phyloP scores from a whole-genome alignment of 37 sponge, comb jelly and placozoan genomes.

The Tethya wilhelma region DNA sequence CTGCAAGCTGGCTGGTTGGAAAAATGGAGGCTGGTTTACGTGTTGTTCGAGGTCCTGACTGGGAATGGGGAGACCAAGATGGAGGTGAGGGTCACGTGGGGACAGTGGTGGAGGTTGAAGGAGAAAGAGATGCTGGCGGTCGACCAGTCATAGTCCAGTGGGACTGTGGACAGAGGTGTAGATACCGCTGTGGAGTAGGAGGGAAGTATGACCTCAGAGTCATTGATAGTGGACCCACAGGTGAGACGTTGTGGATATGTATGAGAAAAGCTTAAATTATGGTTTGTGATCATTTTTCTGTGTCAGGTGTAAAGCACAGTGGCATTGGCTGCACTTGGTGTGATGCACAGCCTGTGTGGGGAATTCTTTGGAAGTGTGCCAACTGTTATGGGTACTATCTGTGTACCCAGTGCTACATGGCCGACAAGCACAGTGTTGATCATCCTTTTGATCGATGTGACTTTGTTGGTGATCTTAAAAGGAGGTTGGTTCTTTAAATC shows the following conservation, averaged over 20 bases:
- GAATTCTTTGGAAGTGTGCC: constrained; percentile 76
- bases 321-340: background rate
- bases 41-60: constrained; percentile 90
- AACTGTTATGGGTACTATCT: constrained; percentile 80
- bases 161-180: constrained; percentile 80
- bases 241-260: background rate
- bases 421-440: constrained; percentile 67
- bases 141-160: constrained; percentile 80
- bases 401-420: constrained; percentile 82
- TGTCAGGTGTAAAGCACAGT: constrained; percentile 6
- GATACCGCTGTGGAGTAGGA: constrained; percentile 67
- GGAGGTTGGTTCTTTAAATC: background rate
- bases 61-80: constrained; percentile 87
- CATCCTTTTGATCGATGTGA: constrained; percentile 70
- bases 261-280: background rate
- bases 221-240: constrained; percentile 68
- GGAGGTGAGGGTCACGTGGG: constrained; percentile 88
- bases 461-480: background rate
- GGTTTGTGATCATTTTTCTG: background rate
- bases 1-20: too few species aligned
- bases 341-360: background rate
- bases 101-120: constrained; percentile 69
- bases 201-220: constrained; percentile 77
- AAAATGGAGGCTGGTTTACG: constrained; percentile 56
- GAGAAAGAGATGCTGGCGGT: constrained; percentile 14